Conservation (phyloP, 2,797 vertebrate species). For the Harpagifer antarcticus region DNA sequence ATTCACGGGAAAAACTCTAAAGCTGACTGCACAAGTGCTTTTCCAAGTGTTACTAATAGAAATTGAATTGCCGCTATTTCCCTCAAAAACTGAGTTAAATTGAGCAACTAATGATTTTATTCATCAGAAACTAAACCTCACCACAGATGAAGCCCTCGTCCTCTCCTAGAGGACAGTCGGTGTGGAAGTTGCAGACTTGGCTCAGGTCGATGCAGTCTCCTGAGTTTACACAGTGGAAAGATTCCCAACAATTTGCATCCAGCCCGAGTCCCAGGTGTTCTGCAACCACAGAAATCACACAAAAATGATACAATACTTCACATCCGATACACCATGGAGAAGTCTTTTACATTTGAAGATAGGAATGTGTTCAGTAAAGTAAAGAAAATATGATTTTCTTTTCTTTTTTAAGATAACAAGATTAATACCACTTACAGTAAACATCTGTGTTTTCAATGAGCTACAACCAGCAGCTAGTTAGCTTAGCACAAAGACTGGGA, state of each 20-base stretch:
- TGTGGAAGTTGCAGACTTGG: conserved; percentile 89
- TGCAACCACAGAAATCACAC: conserved; percentile 49
- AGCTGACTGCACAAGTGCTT: neutral
- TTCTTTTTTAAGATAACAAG: neutral
- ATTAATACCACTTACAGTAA: neutral
- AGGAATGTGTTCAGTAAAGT: neutral
- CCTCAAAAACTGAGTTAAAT: neutral
- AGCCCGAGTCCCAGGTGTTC: conserved; percentile 54
- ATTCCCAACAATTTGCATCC: conserved; percentile 67
- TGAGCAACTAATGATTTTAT: conserved; percentile 1
- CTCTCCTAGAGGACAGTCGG: conserved; percentile 86
- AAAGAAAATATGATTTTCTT: neutral
- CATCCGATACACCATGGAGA: neutral
- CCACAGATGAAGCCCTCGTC: conserved; percentile 87
- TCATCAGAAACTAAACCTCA: conserved; percentile 70
- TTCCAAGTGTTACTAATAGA: conserved; percentile 1
- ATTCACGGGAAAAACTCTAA: conserved; percentile 4
- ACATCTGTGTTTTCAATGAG: neutral
- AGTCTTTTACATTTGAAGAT: neutral
- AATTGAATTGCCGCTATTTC: neutral
- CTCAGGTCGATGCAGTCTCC: conserved; percentile 84
- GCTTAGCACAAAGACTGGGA: neutral
- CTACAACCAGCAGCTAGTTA: neutral
- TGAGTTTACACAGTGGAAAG: conserved; percentile 83
- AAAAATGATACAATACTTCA: conserved; percentile 9